Evolutionary conservation across 2,888 invertebrate genomes (phyloP), one percentile per base, ranked within the genome.

Genomic region (Parapristionchus giblindavisi): DNA sequence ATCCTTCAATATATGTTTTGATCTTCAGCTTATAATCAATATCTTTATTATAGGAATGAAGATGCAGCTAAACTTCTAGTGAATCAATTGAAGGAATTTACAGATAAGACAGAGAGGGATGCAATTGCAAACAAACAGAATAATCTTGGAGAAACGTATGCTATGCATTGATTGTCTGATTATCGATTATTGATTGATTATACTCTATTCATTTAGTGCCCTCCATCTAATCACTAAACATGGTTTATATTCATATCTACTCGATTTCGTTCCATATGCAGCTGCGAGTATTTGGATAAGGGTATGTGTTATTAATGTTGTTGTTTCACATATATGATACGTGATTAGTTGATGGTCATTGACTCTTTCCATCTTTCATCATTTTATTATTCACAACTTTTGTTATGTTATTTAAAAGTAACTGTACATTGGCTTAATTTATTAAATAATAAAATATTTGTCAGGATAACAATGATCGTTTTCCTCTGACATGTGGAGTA

Each of bases 191-290:
- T 1, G 11, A 24, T 11, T 27, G 54, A 11, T 21, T 21, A 32
- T 29, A 24, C n/a, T 38, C 40, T 1, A 14, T 40, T 14, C 24
- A 40, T 63, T 21, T 51, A 71, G 70, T 54, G 56, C 56, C 32
- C 70, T 71, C 17, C 70, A 71, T 71, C 70, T 71, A 29, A 71
- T 71, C 70, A 56, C 56, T 14, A 71, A 71, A 32, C n/a, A 24
- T 40, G 70, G 70, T 56, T 38, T 71, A 21, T 38, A 56, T 6
- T 36, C 54, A 21, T 71, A 71, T 29, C 43, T 40, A 38, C 4
- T 40, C 32, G 70, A 71, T 2, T 38, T 71, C 40, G 54, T 71
- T 3, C 70, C 70, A 0, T 71, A 71, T n/a, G 54, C 56, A 24
- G 29, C 14, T 54, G 32, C 29, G 29, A 56, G 70, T 32, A 27